phyloP scores from a whole-genome alignment of 2,888 invertebrate species.

The Margaritifera margaritifera region DNA sequence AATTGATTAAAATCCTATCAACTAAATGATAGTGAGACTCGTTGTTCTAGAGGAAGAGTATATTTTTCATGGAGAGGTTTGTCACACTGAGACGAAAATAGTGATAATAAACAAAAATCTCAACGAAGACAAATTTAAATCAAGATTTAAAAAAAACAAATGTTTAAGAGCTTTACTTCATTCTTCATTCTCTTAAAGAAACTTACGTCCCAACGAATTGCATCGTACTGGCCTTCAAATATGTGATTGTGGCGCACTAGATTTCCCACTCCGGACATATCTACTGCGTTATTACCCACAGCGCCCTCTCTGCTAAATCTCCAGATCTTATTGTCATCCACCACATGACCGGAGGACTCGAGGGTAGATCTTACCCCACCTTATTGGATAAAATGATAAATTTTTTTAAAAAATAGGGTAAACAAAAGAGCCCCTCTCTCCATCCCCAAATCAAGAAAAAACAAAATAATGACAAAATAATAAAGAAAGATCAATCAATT shows the following conservation, averaged over 20 bases:
- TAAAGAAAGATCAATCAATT: no score
- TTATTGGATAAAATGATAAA: constrained; percentile 5
- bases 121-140: no score
- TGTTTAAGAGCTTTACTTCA: neutral
- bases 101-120: no score
- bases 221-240: constrained; percentile 40
- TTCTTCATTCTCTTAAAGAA: neutral
- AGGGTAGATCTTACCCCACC: constrained; percentile 40
- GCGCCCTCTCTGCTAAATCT: constrained; percentile 33
- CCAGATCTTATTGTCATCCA: constrained; percentile 38
- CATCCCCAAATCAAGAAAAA: neutral
- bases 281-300: constrained; percentile 32
- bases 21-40: no score
- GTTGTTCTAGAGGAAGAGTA: no score
- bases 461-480: no score
- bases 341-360: constrained; percentile 30
- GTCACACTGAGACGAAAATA: no score
- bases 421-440: neutral
- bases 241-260: constrained; percentile 39
- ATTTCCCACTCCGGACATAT: constrained; percentile 31
- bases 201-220: constrained; percentile 36
- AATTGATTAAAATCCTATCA: no score
- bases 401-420: neutral
- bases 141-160: no score
- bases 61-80: no score